Percentiles rank a stretch among this genome's conserved stretches.
Conservation (phyloP, 1,140 invertebrate species). For the Lepidurus arcticus region DNA sequence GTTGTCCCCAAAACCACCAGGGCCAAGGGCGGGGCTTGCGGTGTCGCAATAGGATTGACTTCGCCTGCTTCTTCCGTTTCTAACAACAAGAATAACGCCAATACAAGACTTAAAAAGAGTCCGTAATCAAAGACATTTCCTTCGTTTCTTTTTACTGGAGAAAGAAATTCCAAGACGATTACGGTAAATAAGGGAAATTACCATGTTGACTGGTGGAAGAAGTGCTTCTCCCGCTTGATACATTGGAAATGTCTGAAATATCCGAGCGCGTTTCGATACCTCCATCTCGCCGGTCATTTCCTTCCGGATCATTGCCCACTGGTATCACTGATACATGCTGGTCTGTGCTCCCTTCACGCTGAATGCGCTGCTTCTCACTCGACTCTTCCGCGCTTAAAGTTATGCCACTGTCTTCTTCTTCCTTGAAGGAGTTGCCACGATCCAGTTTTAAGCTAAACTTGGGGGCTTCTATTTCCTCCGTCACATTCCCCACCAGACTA, state of each 20-base stretch:
- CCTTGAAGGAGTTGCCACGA: neutral
- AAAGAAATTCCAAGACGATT: no score
- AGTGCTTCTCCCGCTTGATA: slow-evolving; percentile 18
- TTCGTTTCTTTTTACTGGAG: no score
- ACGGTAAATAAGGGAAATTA: neutral
- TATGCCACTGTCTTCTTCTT: slow-evolving; percentile 33
- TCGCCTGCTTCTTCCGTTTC: neutral
- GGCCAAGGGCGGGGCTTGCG: neutral
- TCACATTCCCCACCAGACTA: neutral
- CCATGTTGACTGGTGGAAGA: slow-evolving; percentile 6
- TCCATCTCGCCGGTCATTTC: slow-evolving; percentile 24
- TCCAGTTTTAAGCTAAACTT: neutral
- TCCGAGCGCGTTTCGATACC: slow-evolving; percentile 35
- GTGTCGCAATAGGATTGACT: neutral
- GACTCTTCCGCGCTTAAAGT: slow-evolving; percentile 32
- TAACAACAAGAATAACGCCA: neutral
- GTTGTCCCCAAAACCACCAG: neutral
- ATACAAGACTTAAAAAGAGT: no score
- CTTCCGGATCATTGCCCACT: slow-evolving; percentile 28
- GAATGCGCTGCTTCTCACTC: neutral
- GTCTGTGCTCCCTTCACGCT: neutral
- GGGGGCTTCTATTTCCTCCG: neutral
- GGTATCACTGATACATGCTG: slow-evolving; percentile 9
- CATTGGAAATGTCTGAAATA: slow-evolving; percentile 37
- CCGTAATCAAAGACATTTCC: no score